A percentile compares a stretch with the other conserved stretches of the same genome.
phyloP scores from a whole-genome alignment of 2,888 invertebrate genomes.

The Drosophila setosimentum region DNA sequence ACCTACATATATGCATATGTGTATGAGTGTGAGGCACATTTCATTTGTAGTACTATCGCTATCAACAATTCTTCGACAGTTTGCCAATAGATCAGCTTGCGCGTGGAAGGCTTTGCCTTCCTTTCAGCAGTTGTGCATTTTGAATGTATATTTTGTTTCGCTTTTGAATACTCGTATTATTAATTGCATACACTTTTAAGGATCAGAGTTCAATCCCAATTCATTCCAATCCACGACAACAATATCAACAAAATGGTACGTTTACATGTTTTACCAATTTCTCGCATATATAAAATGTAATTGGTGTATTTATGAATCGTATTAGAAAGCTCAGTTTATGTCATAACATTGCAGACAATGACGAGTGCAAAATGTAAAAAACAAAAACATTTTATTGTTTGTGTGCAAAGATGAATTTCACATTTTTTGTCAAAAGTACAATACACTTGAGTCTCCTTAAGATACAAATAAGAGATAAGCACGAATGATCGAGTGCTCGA shows the following conservation, averaged over 20 bases:
- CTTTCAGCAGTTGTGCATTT: constrained; percentile 16
- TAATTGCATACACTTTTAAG: background rate
- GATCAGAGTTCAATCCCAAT: constrained; percentile 1
- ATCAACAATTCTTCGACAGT: constrained; percentile 81
- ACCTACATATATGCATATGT: background rate
- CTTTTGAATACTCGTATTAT: background rate
- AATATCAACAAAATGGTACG: constrained; percentile 45
- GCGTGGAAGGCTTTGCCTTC: constrained; percentile 73
- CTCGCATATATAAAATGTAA: background rate
- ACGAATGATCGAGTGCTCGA: background rate
- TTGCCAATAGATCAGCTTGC: constrained; percentile 81
- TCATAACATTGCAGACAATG: background rate
- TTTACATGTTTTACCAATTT: constrained; percentile 29
- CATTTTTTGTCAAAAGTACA: background rate
- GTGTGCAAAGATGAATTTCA: constrained; percentile 3
- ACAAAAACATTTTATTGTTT: background rate
- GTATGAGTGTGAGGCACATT: constrained; percentile 11
- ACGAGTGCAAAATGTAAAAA: constrained; percentile 5
- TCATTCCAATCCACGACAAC: background rate
- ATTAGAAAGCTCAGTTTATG: background rate
- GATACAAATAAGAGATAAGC: background rate
- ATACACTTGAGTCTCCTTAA: background rate
- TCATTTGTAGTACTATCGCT: constrained; percentile 63
- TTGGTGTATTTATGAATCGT: background rate
- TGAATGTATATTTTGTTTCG: constrained; percentile 7